phyloP scores from a whole-genome alignment of 2,113 vertebrate species.

The Clarias gariepinus region DNA sequence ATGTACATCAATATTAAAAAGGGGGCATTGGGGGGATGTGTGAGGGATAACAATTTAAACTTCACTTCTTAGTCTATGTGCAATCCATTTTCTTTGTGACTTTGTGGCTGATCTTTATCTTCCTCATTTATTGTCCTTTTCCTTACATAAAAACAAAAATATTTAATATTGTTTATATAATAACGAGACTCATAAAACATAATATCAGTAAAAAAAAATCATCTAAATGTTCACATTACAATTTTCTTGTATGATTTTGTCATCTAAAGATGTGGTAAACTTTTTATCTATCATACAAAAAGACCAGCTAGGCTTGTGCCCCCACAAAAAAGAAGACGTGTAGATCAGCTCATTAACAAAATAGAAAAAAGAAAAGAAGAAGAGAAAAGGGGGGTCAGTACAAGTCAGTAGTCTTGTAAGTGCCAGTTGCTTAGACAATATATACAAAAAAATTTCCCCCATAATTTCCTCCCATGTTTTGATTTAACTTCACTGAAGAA shows the following conservation, averaged over 20 bases:
- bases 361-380: constrained; percentile 74
- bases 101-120: constrained; percentile 81
- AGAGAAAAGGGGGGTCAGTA: constrained; percentile 73
- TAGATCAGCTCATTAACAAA: constrained; percentile 82
- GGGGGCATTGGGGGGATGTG: constrained; percentile 53
- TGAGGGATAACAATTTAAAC: constrained; percentile 92
- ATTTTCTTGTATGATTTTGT: constrained; percentile 70
- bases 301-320: constrained; percentile 87
- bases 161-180: constrained; percentile 60
- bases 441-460: constrained; percentile 89
- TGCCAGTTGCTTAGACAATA: constrained; percentile 87
- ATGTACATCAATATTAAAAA: constrained; percentile 99
- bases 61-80: constrained; percentile 96
- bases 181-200: constrained; percentile 73
- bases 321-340: constrained; percentile 55
- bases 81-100: constrained; percentile 95
- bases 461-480: constrained; percentile 46
- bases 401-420: constrained; percentile 93
- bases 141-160: constrained; percentile 75
- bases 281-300: constrained; percentile 87
- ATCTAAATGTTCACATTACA: constrained; percentile 90
- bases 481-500: constrained; percentile 61
- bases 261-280: constrained; percentile 82
- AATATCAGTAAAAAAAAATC: constrained; percentile 83
- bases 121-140: constrained; percentile 52